Base-by-base conservation (phyloP, 2,113 vertebrate species). In the Mus musculus region DNA sequence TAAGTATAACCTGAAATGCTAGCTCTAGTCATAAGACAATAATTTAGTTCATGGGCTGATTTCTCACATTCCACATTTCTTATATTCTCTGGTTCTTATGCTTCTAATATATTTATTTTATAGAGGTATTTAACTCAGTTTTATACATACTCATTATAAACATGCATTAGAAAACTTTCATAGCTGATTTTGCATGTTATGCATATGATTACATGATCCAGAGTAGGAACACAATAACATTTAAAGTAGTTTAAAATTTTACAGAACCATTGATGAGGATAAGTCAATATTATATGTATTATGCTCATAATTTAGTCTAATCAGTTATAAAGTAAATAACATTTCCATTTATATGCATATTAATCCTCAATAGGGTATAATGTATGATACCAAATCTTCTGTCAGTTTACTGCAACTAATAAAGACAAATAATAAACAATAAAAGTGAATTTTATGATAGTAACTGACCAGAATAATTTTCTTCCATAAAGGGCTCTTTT, bases 371-470 rank as follows among this genome's bases (percentile, higher is more conserved):
- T 71, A 75, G 16, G 73, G 56, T 46, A 92, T n/a, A 81, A 20
- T 52, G 52, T 81, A 9, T 88, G n/a, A 93, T 22, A 87, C 3
- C 11, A 81, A 88, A 93, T 90, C 9, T 91, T 77, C 78, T 88
- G 19, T 71, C 76, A 78, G 52, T 91, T 95, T 77, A 93, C 30
- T 65, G 19, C 69, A 84, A 77, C 87, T 19, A 90, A 84, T 95
- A 97, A 93, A 95, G 54, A 91, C 88, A 67, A 93, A 96, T 82
- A 42, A 93, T 78, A 93, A 97, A 72, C 42, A 63, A 42, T 73
- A 81, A 95, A 90, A 72, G 65, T 75, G 5, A 26, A 76, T 91
- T 96, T 93, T 88, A 93, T 75, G 42, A 26, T 59, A 85, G n/a
- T 26, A 42, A 96, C 72, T 96, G 36, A 59, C 33, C 46, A 36